These are phyloP conservation scores for Pantherophis guttatus DNA, from an alignment of 2,113 vertebrate species.

Conservation along the genomic window DNA sequence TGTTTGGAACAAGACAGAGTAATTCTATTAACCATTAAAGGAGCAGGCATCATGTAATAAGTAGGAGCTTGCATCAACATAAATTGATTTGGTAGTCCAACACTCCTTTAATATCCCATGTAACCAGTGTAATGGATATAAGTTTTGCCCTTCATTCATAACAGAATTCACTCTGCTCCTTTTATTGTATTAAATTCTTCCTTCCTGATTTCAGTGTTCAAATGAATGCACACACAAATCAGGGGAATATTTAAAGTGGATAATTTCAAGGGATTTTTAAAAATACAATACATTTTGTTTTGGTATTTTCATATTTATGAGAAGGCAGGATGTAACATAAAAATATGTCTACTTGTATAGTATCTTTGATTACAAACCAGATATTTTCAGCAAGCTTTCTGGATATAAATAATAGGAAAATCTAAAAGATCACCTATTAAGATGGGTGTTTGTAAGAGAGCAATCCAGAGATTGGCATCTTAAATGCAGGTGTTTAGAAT, in stretches of 20 bases:
- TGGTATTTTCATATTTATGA: neutral
- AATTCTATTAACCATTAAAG: neutral
- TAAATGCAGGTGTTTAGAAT: neutral
- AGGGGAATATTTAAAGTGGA: neutral
- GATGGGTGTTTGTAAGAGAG: neutral
- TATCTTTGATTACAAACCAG: neutral
- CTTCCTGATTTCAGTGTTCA: neutral
- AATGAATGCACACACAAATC: neutral
- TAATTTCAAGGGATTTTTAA: neutral
- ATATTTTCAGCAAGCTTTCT: neutral
- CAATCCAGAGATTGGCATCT: neutral
- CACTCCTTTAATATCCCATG: neutral
- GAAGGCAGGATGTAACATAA: neutral
- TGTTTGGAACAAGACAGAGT: neutral
- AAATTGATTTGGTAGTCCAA: neutral
- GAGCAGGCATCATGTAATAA: neutral
- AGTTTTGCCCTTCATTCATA: neutral
- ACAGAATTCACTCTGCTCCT: neutral
- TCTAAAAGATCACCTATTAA: neutral
- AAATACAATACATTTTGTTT: neutral
- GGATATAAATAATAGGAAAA: neutral
- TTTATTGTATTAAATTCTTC: neutral
- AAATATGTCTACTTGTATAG: neutral
- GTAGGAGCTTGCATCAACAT: neutral
- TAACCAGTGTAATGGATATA: neutral